Percentiles rank a stretch among this genome's conserved stretches.
These are phyloP conservation scores for Acanthosepion pharaonis DNA, from an alignment of 2,888 invertebrate species.

Conservation along the genomic window DNA sequence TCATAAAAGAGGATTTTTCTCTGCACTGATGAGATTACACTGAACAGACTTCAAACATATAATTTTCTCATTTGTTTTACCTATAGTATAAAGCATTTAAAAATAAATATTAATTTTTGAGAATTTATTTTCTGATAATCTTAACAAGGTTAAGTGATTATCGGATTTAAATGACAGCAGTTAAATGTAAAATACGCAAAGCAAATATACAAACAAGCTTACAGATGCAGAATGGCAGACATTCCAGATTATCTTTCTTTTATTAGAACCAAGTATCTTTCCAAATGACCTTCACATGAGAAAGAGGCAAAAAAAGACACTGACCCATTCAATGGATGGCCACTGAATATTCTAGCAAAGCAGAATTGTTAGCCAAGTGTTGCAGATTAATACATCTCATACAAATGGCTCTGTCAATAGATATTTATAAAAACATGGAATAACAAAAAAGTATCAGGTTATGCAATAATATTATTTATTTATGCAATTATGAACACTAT, in stretches of 20 bases:
- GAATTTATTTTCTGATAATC: too few species aligned
- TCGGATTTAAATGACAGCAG: too few species aligned
- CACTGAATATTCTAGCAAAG: not conserved
- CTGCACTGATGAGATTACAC: too few species aligned
- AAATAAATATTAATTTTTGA: too few species aligned
- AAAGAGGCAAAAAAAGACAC: not conserved
- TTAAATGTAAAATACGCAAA: too few species aligned
- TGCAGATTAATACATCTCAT: not conserved
- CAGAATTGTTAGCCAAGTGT: not conserved
- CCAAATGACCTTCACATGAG: not conserved
- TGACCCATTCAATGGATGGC: not conserved
- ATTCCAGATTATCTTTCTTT: not conserved
- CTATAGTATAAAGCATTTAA: too few species aligned
- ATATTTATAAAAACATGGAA: not conserved
- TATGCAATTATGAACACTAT: not conserved
- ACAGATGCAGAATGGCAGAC: not conserved
- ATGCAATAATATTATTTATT: not conserved
- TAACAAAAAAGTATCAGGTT: not conserved
- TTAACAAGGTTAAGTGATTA: too few species aligned
- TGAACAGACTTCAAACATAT: too few species aligned
- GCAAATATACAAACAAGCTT: too few species aligned
- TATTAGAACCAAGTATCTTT: not conserved
- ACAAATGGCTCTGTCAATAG: not conserved
- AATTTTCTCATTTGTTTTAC: too few species aligned
- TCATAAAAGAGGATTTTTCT: too few species aligned